Base-by-base conservation (phyloP, 2,113 vertebrate genomes). In the Amphiprion percula region DNA sequence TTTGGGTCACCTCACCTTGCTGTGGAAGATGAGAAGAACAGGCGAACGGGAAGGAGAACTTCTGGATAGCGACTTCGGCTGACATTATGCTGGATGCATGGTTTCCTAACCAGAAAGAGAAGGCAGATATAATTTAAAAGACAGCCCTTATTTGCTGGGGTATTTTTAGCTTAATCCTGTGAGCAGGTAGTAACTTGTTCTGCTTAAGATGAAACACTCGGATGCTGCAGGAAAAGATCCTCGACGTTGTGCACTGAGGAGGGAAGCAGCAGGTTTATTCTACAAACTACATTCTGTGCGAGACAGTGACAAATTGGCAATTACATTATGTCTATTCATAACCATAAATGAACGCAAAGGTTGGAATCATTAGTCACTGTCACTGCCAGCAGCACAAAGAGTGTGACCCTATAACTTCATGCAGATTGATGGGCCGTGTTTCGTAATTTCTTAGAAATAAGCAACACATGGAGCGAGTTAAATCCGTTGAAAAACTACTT, bases 21-120 rank as follows among this genome's bases (percentile, higher is more conserved):
- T 71, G 63, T 49, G 85, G 39, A 39, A 82, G 85, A 5, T 52
- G 68, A 1, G 62, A 62, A 0, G 83, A 37, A 33, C 80, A 83
- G 85, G 87, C 77, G 67, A 92, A 88, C 56, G 90, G 92, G 84
- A 93, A 88, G 75, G 90, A 90, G 71, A 93, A 91, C 86, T 91
- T 95, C 80, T 93, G 85, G 21, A 87, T 80, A 16, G 80, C 89
- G 30, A 93, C 88, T 77, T 87, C 74, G 15, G 92, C 87, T 12
- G 87, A 91, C 93, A 92, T 94, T 74, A 89, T 84, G 77, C 86
- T 74, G 75, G 55, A 66, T 61, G 62, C 91, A 91, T 91, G 80
- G 67, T 39, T 54, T 53, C 84, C 93, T 93, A 49, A 19, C 10
- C 8, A 7, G 33, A 63, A 58, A 79, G 62, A 80, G 10, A 73